phyloP scores from a whole-genome alignment of 2,888 invertebrate genomes.

The Dione juno region DNA sequence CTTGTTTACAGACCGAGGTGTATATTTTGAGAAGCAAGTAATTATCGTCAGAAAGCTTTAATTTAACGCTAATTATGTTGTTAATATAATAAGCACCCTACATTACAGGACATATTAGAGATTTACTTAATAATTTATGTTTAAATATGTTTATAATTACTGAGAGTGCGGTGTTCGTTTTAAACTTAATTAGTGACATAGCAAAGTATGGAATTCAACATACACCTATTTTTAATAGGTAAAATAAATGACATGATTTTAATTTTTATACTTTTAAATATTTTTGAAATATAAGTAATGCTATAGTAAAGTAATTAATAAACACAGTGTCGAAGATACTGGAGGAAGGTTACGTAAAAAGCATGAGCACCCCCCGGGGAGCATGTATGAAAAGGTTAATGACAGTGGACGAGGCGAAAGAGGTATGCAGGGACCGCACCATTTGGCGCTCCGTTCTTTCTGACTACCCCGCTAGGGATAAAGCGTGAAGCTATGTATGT shows the following conservation, averaged over 20 bases:
- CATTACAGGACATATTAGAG: conserved; percentile 37
- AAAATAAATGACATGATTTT: background rate
- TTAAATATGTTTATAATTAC: conserved; percentile 17
- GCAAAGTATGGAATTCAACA: background rate
- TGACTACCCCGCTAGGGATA: too few species aligned
- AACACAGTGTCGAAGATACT: too few species aligned
- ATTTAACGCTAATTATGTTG: conserved; percentile 36
- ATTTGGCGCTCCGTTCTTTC: too few species aligned
- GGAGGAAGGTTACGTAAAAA: too few species aligned
- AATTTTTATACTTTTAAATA: too few species aligned
- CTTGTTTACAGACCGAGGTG: conserved; percentile 3
- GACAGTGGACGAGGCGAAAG: too few species aligned
- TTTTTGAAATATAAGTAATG: too few species aligned
- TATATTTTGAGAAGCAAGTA: conserved; percentile 33
- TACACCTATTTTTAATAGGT: background rate
- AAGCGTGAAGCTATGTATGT: too few species aligned
- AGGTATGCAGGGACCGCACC: too few species aligned
- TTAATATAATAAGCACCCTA: conserved; percentile 56
- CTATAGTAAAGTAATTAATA: too few species aligned
- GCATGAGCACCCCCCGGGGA: too few species aligned
- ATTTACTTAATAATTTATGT: background rate
- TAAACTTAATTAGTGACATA: background rate
- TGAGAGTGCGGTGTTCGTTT: background rate
- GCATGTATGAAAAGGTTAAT: too few species aligned
- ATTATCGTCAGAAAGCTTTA: conserved; percentile 26